Percentiles rank a stretch among this genome's conserved stretches.
Conservation (phyloP, 2,888 invertebrate genomes). For the Rhogogaster chlorosoma region DNA sequence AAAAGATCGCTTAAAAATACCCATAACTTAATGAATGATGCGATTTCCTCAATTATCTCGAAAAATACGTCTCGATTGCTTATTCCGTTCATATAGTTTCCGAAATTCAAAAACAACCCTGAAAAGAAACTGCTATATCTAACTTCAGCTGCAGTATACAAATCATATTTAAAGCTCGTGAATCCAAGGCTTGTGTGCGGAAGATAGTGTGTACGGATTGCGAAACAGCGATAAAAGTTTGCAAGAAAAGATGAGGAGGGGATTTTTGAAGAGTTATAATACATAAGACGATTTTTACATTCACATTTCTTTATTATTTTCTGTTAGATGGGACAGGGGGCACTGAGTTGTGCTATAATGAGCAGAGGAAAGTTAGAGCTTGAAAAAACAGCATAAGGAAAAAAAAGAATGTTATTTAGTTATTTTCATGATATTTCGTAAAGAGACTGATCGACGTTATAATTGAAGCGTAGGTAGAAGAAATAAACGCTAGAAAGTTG, state of each 20-base stretch:
- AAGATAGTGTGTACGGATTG: slow-evolving; percentile 9
- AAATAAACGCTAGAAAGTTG: slow-evolving; percentile 28
- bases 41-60: not conserved
- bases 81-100: too few species aligned
- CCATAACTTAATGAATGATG: too few species aligned
- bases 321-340: not conserved
- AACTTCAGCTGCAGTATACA: not conserved
- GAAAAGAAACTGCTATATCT: not conserved
- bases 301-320: not conserved
- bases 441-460: slow-evolving; percentile 42
- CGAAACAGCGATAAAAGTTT: slow-evolving; percentile 27
- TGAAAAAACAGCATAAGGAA: not conserved
- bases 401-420: not conserved
- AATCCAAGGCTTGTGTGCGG: not conserved
- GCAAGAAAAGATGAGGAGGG: not conserved
- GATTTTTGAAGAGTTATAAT: not conserved
- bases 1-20: too few species aligned
- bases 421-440: not conserved
- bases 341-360: not conserved
- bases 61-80: not conserved
- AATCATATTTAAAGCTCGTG: slow-evolving; percentile 21
- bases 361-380: not conserved
- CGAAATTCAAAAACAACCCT: too few species aligned
- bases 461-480: slow-evolving; percentile 36
- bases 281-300: not conserved